Base-by-base conservation (phyloP, 2,113 vertebrate species). In the Psilopsiagon aurifrons region DNA sequence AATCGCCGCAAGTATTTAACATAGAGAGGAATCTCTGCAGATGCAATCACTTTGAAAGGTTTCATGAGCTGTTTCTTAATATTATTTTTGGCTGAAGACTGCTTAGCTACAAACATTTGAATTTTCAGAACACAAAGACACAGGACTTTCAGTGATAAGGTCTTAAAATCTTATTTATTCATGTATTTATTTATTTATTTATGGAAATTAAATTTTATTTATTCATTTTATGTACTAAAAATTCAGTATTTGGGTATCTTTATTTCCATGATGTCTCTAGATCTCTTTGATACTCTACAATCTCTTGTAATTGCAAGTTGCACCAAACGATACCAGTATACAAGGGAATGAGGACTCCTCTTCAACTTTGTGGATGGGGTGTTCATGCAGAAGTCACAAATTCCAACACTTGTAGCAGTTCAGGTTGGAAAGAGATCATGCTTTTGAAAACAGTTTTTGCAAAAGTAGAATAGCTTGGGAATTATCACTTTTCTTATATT, bases 1-100 rank as follows among this genome's bases (percentile, higher is more conserved):
- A 96, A 97, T 98, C 91, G 95, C 95, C 96, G 94, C 7, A 94
- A 98, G 97, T 97, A 92, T 97, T 98, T 98, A 98, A 98, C 88
- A 75, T 46, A 83, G 97, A 95, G 93, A 97, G 98, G 98, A 96
- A 96, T 92, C 88, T 95, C 86, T 94, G 79, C 96, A 97, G 95
- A 83, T 75, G 22, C 25, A 80, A n/a, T 79, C 81, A 29, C 51
- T 92, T 66, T 33, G 11, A 62, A 70, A 70, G 16, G 16, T 44
- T 86, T 83, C 44, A 41, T 31, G 39, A 86, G 39, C 84, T 96
- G 78, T 95, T 94, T 94, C 88, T 96, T 97, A 95, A 97, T 97
- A 92, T 97, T 96, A 96, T 97, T 98, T 98, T 97, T 94, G 97
- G 97, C 94, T 96, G 94, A 46, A 97, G 90, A 95, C 27, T 94